phyloP scores from a whole-genome alignment of 2,888 invertebrate genomes.

The Imbricaverruca yamaguchii region DNA sequence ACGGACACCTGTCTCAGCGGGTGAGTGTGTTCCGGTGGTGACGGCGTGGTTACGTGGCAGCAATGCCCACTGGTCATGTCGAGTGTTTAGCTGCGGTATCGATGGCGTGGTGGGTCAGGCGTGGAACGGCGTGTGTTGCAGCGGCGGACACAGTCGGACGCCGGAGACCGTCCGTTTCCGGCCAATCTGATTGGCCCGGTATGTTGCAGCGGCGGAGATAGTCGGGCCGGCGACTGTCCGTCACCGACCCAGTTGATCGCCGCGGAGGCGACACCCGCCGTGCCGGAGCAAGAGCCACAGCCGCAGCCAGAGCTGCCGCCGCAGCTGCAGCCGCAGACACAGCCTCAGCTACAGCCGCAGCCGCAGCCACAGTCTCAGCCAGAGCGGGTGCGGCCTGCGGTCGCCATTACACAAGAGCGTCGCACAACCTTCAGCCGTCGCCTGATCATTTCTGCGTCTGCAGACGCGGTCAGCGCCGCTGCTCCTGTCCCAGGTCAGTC shows the following conservation, averaged over 20 bases:
- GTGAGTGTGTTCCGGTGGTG: background rate
- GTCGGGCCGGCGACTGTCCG: background rate
- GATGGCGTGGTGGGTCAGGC: no score
- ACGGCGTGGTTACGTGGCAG: no score
- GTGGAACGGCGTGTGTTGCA: no score
- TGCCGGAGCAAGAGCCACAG: background rate
- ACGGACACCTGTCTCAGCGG: background rate
- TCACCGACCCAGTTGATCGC: constrained; percentile 20
- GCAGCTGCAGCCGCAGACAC: background rate
- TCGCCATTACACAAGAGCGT: background rate
- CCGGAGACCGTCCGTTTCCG: no score
- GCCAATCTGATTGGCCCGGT: no score
- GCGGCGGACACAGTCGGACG: no score
- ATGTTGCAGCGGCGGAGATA: background rate
- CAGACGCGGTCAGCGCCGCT: background rate
- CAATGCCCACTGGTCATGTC: no score
- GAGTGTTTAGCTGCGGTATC: no score
- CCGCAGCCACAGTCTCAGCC: no score
- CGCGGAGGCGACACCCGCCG: background rate
- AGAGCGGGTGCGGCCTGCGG: no score
- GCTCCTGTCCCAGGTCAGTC: background rate
- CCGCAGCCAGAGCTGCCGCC: background rate
- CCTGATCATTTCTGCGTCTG: background rate
- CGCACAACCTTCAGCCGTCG: background rate
- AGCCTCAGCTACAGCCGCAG: background rate